Conservation (phyloP, 2,113 vertebrate species). For the Oreochromis spilurus region DNA sequence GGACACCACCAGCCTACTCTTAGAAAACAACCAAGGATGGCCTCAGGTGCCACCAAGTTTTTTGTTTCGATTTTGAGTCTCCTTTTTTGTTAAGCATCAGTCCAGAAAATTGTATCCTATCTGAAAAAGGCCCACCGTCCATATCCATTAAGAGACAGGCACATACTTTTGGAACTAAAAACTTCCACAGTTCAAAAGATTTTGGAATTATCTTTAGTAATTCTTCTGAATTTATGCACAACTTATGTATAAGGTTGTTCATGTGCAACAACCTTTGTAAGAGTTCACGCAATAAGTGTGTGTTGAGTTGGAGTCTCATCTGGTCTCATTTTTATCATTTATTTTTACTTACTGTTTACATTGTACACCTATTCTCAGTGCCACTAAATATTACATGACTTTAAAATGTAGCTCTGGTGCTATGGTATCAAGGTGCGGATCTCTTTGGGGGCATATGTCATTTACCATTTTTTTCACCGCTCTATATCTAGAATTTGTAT, state of each 20-base stretch:
- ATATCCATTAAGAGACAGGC: not conserved
- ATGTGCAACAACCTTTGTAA: not conserved
- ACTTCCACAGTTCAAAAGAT: not conserved
- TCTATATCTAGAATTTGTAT: not conserved
- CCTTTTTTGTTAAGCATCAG: conserved; percentile 8
- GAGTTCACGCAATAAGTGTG: not conserved
- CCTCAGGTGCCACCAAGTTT: not conserved
- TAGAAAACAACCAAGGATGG: conserved; percentile 14
- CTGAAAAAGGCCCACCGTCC: not conserved
- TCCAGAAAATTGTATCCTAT: not conserved
- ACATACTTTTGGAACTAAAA: not conserved
- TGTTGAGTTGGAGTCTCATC: not conserved
- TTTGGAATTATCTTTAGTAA: not conserved
- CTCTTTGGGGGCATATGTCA: not conserved
- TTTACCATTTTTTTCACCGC: not conserved
- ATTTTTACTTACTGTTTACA: not conserved
- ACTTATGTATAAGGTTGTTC: not conserved
- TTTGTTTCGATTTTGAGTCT: not conserved
- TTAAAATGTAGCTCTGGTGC: not conserved
- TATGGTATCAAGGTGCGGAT: not conserved
- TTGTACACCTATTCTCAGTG: not conserved
- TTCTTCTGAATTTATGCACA: not conserved
- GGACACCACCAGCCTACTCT: conserved; percentile 36
- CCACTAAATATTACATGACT: not conserved
- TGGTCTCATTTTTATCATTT: not conserved